A percentile compares a stretch with the other conserved stretches of the same genome.
phyloP scores from a whole-genome alignment of 2,888 invertebrate genomes.

The Parnassius apollo region DNA sequence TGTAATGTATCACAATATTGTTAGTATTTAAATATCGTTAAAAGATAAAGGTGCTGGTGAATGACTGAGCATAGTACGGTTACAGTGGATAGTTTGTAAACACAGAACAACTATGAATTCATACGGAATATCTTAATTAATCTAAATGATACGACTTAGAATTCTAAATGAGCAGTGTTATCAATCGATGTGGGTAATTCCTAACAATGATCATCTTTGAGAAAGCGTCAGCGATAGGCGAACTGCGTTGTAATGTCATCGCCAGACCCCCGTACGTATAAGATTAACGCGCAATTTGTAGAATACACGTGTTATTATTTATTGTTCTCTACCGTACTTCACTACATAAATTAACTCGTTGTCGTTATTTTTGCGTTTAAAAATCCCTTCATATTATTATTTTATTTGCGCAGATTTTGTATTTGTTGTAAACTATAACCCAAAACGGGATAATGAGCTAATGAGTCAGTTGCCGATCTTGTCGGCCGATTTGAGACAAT shows the following conservation, averaged over 20 bases:
- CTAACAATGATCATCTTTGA: conserved; percentile 17
- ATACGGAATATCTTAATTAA: conserved; percentile 16
- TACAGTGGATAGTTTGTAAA: conserved; percentile 18
- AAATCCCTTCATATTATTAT: too few relatives aligned
- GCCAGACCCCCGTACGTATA: not conserved
- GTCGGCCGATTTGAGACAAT: too few relatives aligned
- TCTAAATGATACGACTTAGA: conserved; percentile 8
- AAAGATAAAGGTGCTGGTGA: conserved; percentile 17
- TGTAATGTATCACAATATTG: conserved; percentile 6
- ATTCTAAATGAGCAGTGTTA: conserved; percentile 15
- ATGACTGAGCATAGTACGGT: conserved; percentile 14
- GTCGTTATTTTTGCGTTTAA: too few relatives aligned
- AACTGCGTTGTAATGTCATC: conserved; percentile 9
- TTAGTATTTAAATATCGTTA: conserved; percentile 13
- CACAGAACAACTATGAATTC: conserved; percentile 18
- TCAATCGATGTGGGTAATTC: conserved; percentile 20
- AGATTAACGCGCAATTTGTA: conserved; percentile 9
- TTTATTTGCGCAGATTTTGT: too few relatives aligned
- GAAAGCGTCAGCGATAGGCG: not conserved
- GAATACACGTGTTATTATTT: conserved; percentile 2
- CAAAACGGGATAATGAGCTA: too few relatives aligned
- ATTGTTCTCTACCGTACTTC: not conserved
- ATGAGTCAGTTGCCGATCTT: too few relatives aligned
- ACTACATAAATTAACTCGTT: too few relatives aligned
- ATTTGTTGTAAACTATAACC: too few relatives aligned